Percentiles rank a stretch among this genome's conserved stretches.
These are phyloP conservation scores for Cheirogaleus major DNA, from an alignment of 2,797 vertebrate genomes.

Conservation along the genomic window DNA sequence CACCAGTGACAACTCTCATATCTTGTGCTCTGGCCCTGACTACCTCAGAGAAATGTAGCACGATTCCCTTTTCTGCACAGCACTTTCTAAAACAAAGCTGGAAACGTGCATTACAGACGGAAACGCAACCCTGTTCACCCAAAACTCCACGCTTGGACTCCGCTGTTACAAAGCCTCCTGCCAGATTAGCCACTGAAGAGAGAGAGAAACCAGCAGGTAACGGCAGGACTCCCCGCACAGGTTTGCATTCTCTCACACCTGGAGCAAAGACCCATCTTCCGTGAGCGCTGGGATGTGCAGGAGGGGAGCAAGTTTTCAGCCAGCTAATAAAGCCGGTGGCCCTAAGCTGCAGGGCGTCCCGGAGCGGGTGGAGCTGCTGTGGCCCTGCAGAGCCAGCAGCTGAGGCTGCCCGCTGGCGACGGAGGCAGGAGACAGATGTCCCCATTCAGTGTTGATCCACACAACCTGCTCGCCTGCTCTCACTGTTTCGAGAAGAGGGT, in stretches of 20 bases:
- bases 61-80: background rate
- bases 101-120: background rate
- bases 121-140: background rate
- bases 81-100: background rate
- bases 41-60: background rate
- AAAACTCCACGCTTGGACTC: background rate
- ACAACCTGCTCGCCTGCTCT: background rate
- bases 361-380: background rate
- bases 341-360: background rate
- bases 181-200: background rate
- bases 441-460: background rate
- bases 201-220: background rate
- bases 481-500: background rate
- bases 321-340: background rate
- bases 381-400: background rate
- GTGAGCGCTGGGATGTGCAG: accelerated
- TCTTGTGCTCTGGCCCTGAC: background rate
- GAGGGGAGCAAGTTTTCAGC: background rate
- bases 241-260: background rate
- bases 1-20: background rate
- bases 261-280: background rate
- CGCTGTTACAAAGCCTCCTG: background rate
- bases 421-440: background rate
- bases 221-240: background rate
- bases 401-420: background rate